Percentiles rank a stretch among this genome's conserved stretches.
These are phyloP conservation scores for Morus bassanus DNA, from an alignment of 2,797 vertebrate species.

Conservation along the genomic window DNA sequence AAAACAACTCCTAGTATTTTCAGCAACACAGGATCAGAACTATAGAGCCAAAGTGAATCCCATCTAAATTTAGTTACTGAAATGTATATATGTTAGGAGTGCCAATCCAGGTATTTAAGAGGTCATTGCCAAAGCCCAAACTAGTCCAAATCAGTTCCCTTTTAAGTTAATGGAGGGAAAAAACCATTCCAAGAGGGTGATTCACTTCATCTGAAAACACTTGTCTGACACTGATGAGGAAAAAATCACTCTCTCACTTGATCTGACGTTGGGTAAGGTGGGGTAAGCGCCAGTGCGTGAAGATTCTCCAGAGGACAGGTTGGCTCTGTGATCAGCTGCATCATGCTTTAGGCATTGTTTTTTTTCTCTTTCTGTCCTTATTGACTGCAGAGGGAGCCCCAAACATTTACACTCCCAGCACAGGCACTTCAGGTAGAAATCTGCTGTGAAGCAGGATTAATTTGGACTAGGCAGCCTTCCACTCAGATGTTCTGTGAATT, in stretches of 20 bases:
- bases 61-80: not conserved
- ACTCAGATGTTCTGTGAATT: not conserved
- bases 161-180: not conserved
- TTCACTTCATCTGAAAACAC: not conserved
- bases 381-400: not conserved
- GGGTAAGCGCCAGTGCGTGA: fast-evolving
- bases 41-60: not conserved
- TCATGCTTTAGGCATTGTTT: not conserved
- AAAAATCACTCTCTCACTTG: not conserved
- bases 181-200: not conserved
- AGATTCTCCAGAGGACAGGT: not conserved
- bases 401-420: not conserved
- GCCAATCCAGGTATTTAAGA: not conserved
- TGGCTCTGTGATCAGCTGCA: not conserved
- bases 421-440: not conserved
- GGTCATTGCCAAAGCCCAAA: not conserved
- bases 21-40: not conserved
- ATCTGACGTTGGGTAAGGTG: not conserved
- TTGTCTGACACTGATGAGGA: not conserved
- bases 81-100: not conserved
- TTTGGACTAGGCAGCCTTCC: not conserved
- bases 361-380: not conserved
- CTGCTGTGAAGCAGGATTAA: not conserved
- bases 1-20: not conserved
- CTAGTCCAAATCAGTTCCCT: not conserved